Evolutionary conservation across 1,140 invertebrate species (phyloP), one percentile per base, ranked within the genome.

Genomic region (Drosophila pruinosa): DNA sequence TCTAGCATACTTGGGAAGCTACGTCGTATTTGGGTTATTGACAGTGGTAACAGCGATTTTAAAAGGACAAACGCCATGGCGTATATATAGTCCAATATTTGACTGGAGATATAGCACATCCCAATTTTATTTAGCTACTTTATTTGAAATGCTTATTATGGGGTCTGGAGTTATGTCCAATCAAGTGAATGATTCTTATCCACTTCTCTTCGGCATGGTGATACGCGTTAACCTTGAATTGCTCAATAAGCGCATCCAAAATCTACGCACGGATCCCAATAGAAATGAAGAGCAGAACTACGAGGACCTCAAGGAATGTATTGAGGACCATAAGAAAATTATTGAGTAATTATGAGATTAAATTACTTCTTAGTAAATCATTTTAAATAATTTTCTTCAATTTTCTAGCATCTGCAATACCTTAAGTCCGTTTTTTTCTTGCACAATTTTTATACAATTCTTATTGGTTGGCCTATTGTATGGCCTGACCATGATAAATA

Each of bases 401-500:
- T 31, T 26, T 0, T 24, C 7, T 3, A 36, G 83, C 17, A 43
- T 70, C 3, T 62, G 59, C 47, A 7, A 50, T 19, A 10, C 45
- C 0, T 48, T 85, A 14, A 41, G 73, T 8, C 78, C 73, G 2
- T 15, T 22, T 1, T 52, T 81, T 1, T 48, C 69, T 2, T 19
- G 5, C 2, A 61, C 41, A 0, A 65, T 64, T 5, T 77, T 76
- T 8, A 7, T 80, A 2, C 79, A 82, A 17, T 82, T 76, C 5
- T 12, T 79, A 0, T 4, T 76, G 1, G 56, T 85, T n/a, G 75
- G 74, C 5, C 0, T 78, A 17, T 19, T 48, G 3, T 14, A 77
- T 5, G 78, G 78, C 0, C 6, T 81, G 0, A 54, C 72, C 2
- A 41, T 79, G 43, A 72, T 75, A n/a, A 79, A 85, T 15, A 8